Evolutionary conservation across 2,888 invertebrate species (phyloP).

Genomic region (Hypercompe scribonia): DNA sequence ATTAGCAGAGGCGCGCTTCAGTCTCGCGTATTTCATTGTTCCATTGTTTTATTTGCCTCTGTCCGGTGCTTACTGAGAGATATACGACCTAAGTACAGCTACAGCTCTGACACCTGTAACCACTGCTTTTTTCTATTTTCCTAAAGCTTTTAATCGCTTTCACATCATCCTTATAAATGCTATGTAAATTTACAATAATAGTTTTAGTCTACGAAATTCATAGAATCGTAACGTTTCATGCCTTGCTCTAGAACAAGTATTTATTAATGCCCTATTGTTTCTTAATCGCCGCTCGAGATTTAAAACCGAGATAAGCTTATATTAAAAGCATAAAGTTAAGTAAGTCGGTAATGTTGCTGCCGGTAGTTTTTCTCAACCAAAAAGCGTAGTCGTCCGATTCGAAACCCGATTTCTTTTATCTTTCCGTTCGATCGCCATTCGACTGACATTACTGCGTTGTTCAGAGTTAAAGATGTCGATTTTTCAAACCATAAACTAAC

Average conservation of each 20-base stretch:
- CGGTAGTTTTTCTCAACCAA: conserved; percentile 71
- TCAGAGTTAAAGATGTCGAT: conserved; percentile 66
- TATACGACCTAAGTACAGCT: conserved; percentile 59
- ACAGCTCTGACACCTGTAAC: conserved; percentile 63
- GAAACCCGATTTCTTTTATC: conserved; percentile 74
- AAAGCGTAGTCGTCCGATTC: conserved; percentile 74
- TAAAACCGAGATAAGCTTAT: conserved; percentile 78
- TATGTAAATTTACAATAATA: conserved; percentile 27
- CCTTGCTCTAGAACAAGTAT: conserved; percentile 73
- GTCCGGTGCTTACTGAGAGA: conserved; percentile 69
- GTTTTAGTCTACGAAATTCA: conserved; percentile 52
- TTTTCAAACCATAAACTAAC: conserved; percentile 68
- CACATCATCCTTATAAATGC: conserved; percentile 24
- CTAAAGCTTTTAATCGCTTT: conserved; percentile 38
- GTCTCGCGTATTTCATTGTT: conserved; percentile 74
- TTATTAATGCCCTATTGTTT: conserved; percentile 84
- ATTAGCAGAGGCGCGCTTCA: conserved; percentile 72
- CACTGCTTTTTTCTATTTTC: conserved; percentile 50
- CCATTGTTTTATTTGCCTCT: conserved; percentile 74
- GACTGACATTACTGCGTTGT: conserved; percentile 67
- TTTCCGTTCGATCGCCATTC: conserved; percentile 71
- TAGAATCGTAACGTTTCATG: conserved; percentile 76
- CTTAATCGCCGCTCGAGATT: conserved; percentile 79
- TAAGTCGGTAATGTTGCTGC: conserved; percentile 70
- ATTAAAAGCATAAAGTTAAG: conserved; percentile 78